Base-by-base conservation (phyloP, 2,888 invertebrate genomes). In the Philaethria dido region DNA sequence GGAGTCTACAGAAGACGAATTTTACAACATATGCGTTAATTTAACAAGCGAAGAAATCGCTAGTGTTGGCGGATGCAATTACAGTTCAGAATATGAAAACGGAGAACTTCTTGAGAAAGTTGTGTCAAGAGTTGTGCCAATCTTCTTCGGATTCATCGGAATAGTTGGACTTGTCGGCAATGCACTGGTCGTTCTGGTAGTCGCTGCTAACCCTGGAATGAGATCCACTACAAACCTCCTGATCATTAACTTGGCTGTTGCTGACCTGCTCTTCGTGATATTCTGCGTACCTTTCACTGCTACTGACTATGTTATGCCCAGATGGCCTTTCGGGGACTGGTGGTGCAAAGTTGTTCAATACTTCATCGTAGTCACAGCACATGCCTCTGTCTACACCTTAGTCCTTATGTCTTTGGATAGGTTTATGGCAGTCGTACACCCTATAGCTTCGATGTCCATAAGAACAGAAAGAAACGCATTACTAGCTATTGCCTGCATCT, bases 221-320 rank as follows among this genome's bases (percentile, higher is more conserved):
- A 94, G 98, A 77, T 98, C 97, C 42, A 98, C 98, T 6, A 98
- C 98, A 57, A 98, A 98, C 85, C 94, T 98, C 50, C 94, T 98
- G 33, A 98, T 98, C 76, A 96, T 98, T 70, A 98, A 97, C 84
- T 89, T 98, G 70, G 98, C 98, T 3, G 93, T 98, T 29, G 98
- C 98, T 44, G 98, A 98, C 85, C 92, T 99, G 33, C 94, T 97
- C 33, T 98, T 99, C 86, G 97, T 98, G 48, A 94, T 98, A 62
- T 97, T 98, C 87, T 98, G 98, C 88, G 98, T 98, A 18, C 98
- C 98, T 0, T 98, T 98, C 86, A 98, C 98, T 0, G 98, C 98
- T 0, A 96, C 97, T 16, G 97, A 97, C 79, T 98, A 98, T 84
- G 96, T 97, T 0, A 91, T 97, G 80, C 95, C 96, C 6, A 94